Evolutionary conservation across 2,113 vertebrate species (phyloP).

Genomic region (Brachyhypopomus occidentalis): DNA sequence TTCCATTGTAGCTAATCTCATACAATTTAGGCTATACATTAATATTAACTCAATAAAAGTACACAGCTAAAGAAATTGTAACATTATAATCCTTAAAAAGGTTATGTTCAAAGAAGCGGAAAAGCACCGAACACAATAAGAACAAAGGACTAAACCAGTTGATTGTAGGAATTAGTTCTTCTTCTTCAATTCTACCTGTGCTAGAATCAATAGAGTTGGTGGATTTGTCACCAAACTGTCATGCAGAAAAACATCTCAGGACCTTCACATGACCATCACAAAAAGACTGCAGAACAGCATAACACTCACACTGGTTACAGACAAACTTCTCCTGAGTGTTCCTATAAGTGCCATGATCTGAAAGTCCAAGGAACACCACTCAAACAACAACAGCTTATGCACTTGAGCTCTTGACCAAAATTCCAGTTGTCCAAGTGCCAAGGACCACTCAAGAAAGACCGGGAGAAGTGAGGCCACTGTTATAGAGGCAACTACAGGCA

Average conservation of each 20-base stretch:
- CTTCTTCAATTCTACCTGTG: neutral
- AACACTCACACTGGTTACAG: neutral
- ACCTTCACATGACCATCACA: neutral
- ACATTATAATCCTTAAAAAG: neutral
- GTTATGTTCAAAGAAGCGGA: neutral
- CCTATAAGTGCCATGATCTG: neutral
- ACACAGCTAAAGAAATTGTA: slow-evolving; percentile 9
- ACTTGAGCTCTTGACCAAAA: neutral
- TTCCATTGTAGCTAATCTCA: too few relatives aligned
- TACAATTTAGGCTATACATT: too few relatives aligned
- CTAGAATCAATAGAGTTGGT: neutral
- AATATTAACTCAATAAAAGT: too few relatives aligned
- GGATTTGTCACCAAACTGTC: neutral
- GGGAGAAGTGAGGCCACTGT: too few relatives aligned
- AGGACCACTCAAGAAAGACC: too few relatives aligned
- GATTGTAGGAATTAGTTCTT: neutral
- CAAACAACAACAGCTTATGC: neutral
- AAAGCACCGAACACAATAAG: neutral
- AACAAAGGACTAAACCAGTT: neutral
- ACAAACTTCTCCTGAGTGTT: neutral
- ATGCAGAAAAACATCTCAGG: neutral
- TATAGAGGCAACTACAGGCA: too few relatives aligned
- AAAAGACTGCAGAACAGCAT: neutral
- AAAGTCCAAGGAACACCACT: neutral
- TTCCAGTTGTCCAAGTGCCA: neutral